Base-by-base conservation (phyloP, 2,797 vertebrate species). In the Cyprinella venusta region DNA sequence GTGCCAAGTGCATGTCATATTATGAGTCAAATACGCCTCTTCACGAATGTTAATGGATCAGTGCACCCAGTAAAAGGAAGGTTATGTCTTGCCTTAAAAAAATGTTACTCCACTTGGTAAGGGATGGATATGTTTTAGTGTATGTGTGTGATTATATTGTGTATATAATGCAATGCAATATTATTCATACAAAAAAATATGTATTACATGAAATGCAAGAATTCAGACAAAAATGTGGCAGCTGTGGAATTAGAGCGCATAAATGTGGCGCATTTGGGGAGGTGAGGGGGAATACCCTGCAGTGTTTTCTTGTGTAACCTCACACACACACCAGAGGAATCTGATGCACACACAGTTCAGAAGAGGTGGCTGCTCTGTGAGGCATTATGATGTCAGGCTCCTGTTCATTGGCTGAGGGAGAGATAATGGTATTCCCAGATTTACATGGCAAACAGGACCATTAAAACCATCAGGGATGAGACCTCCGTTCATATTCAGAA, bases 161-260 rank as follows among this genome's bases (percentile, higher is more conserved):
- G n/a, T 26, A 61, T 26, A 61, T 61, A 61, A 26, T 70, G 42
- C 24, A 26, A 1, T 26, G n/a, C 24, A 71, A 71, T 50, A 5
- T 30, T 50, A 48, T 50, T 18, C 8, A 18, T 18, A 7, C 15
- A 26, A 24, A 70, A 69, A 48, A 61, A 72, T 19, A 19, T 52
- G 15, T n/a, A n/a, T 74, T 36, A 7, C 6, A 15, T 54, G 30
- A 74, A 36, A 54, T 54, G 3, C 70, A 54, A 19, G 6, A 54
- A 13, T 54, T 74, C 8, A 71, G 12, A 74, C 48, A 74, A 21
- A 21, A 15, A 15, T 74, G 6, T 36, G 30, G 19, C 52, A n/a
- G 71, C 50, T 36, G 71, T 56, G 50, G 30, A 74, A 74, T 56
- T 56, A 15, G 71, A 74, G 50, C 71, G 12, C 30, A 56, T 56